Percentiles rank a stretch among this genome's conserved stretches.
Evolutionary conservation across 2,888 invertebrate genomes (phyloP).

Genomic region (Drosophila vallismaia): DNA sequence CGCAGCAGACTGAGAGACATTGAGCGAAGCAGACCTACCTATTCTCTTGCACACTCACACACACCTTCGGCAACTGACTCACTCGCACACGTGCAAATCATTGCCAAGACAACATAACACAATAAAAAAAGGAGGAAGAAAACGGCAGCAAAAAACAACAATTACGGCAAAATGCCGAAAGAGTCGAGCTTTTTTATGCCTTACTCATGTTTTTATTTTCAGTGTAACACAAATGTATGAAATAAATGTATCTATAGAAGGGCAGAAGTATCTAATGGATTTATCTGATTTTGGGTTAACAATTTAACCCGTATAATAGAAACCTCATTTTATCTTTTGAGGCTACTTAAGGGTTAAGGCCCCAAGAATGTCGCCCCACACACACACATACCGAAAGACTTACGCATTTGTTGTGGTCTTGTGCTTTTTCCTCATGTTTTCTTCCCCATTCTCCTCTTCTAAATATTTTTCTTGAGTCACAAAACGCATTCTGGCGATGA

Average conservation of each 20-base stretch:
- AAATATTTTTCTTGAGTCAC: slow-evolving; percentile 58
- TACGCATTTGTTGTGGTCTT: slow-evolving; percentile 19
- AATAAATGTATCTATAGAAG: no score
- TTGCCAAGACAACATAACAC: slow-evolving; percentile 38
- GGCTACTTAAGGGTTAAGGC: slow-evolving; percentile 30
- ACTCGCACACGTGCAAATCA: slow-evolving; percentile 57
- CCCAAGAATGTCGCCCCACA: slow-evolving; percentile 17
- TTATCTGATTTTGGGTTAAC: neutral
- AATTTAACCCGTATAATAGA: neutral
- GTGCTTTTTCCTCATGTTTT: slow-evolving; percentile 2
- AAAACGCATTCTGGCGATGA: slow-evolving; percentile 28
- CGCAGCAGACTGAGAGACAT: slow-evolving; percentile 36
- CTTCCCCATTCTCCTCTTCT: slow-evolving; percentile 13
- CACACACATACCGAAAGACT: slow-evolving; percentile 6
- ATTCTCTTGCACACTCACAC: slow-evolving; percentile 26
- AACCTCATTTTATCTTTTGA: slow-evolving; percentile 13
- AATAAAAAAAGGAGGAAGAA: slow-evolving; percentile 56
- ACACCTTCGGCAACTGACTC: slow-evolving; percentile 33
- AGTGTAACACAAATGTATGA: slow-evolving; percentile 9
- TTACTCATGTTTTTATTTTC: neutral
- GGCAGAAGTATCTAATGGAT: neutral
- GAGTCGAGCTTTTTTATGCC: neutral
- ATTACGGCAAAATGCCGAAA: slow-evolving; percentile 8
- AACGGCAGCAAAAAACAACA: slow-evolving; percentile 37
- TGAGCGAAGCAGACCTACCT: slow-evolving; percentile 32